These are phyloP conservation scores for Mormyrus iriodes DNA, from an alignment of 2,113 vertebrate species.

Conservation along the genomic window DNA sequence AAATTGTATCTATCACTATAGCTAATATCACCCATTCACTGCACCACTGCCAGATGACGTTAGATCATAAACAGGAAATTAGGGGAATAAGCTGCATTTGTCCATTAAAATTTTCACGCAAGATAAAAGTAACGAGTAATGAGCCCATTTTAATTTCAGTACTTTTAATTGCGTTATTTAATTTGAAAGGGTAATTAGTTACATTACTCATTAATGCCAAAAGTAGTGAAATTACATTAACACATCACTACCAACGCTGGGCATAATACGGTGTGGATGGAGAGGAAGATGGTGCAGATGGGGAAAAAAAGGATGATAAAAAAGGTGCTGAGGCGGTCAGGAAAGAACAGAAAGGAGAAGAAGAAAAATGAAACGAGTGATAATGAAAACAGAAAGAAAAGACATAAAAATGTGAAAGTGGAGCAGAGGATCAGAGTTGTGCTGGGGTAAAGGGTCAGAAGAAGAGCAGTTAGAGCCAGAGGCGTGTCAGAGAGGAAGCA, in stretches of 20 bases:
- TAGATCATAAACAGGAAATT: background rate
- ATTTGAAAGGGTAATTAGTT: background rate
- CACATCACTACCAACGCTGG: background rate
- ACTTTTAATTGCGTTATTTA: background rate
- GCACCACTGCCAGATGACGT: background rate
- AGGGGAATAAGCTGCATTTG: background rate
- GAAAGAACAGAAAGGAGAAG: background rate
- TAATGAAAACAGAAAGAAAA: background rate
- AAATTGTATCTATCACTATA: background rate
- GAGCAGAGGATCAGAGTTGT: background rate
- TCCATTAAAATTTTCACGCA: background rate
- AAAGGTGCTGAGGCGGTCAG: background rate
- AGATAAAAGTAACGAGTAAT: background rate
- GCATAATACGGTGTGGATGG: background rate
- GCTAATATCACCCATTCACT: background rate
- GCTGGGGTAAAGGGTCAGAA: background rate
- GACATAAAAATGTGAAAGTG: background rate
- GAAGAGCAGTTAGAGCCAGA: background rate
- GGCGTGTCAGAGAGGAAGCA: background rate
- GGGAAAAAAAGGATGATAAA: background rate
- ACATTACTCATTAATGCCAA: background rate
- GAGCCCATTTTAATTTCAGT: background rate
- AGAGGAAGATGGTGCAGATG: background rate
- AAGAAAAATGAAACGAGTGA: background rate
- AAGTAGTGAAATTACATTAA: background rate